Conservation (phyloP, 2,797 vertebrate genomes). For the Melopsittacus undulatus region DNA sequence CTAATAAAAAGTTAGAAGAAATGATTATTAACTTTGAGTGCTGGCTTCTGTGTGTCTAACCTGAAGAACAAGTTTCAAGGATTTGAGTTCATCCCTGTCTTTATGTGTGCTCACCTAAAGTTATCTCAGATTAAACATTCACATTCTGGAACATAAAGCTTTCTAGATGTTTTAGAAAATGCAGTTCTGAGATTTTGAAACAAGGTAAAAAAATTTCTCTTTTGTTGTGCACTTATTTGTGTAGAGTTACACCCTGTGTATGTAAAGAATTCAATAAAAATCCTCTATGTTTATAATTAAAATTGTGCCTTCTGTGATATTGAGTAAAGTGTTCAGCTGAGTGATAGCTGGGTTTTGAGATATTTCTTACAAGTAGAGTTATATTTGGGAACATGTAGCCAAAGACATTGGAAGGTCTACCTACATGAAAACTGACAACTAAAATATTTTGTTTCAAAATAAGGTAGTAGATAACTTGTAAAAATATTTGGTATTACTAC, state of each 20-base stretch:
- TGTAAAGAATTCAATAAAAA: background rate
- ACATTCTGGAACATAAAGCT: background rate
- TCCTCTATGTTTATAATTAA: background rate
- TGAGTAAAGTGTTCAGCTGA: background rate
- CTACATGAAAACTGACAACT: background rate
- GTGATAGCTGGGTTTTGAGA: background rate
- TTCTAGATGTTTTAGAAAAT: background rate
- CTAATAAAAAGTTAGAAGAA: background rate
- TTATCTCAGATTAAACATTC: background rate
- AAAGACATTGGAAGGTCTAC: background rate
- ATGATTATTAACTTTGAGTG: background rate
- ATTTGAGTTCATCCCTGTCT: background rate
- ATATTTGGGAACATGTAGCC: background rate
- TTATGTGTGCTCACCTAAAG: background rate
- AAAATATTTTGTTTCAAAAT: background rate
- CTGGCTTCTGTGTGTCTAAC: background rate
- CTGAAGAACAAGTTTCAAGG: background rate
- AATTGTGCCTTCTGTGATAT: background rate
- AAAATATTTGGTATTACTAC: background rate
- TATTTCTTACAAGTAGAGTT: background rate
- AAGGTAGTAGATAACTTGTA: background rate
- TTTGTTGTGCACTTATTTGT: background rate
- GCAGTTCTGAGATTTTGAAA: background rate
- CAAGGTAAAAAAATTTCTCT: background rate
- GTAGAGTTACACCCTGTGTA: background rate